phyloP scores from a whole-genome alignment of 2,797 vertebrate species.

The Euphonia xanthogaster region DNA sequence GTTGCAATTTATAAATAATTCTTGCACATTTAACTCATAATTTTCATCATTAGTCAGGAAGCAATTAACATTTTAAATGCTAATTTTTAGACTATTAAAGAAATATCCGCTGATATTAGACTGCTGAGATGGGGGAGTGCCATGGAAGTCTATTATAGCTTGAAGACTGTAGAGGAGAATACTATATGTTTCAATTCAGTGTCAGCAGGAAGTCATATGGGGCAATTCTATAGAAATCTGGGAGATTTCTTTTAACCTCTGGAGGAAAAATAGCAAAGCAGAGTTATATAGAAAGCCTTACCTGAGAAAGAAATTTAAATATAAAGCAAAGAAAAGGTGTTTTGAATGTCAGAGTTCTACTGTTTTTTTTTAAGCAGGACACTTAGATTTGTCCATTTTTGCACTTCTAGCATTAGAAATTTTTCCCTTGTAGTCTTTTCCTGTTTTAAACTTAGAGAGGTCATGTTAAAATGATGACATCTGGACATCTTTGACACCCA shows the following conservation, averaged over 20 bases:
- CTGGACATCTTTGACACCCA: background rate
- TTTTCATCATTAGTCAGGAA: constrained; percentile 56
- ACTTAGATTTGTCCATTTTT: background rate
- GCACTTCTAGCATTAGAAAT: background rate
- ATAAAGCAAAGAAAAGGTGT: background rate
- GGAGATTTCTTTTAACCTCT: background rate
- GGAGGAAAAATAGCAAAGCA: background rate
- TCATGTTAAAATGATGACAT: background rate
- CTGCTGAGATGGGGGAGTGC: background rate
- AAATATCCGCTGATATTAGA: constrained; percentile 37
- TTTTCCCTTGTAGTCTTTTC: background rate
- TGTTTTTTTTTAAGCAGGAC: background rate
- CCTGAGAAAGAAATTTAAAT: background rate
- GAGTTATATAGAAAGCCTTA: background rate
- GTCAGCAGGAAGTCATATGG: background rate
- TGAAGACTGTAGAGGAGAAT: background rate
- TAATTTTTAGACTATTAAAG: constrained; percentile 57
- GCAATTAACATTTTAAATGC: constrained; percentile 65
- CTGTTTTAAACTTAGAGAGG: background rate
- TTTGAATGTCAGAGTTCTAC: background rate
- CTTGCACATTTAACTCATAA: constrained; percentile 43
- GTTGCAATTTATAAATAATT: constrained; percentile 66
- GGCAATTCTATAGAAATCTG: background rate
- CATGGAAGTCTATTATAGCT: background rate
- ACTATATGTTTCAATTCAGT: background rate